Percentiles rank a stretch among this genome's conserved stretches.
Conservation (phyloP, 2,888 invertebrate species). For the Aphodius granarius region DNA sequence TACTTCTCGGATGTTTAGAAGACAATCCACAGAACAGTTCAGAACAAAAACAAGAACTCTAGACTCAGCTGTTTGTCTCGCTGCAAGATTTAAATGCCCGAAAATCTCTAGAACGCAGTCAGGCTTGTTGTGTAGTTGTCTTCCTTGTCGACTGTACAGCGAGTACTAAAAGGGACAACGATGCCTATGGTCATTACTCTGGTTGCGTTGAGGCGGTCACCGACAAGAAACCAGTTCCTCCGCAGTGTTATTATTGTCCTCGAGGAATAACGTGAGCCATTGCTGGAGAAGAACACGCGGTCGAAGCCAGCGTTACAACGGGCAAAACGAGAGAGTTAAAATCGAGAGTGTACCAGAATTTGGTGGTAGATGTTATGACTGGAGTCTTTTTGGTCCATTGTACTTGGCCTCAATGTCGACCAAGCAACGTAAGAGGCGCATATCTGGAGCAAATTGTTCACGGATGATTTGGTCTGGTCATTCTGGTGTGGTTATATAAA, state of each 20-base stretch:
- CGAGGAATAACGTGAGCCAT: not conserved
- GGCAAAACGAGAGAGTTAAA: not conserved
- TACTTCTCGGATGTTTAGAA: not conserved
- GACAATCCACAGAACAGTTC: not conserved
- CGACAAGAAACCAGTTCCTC: conserved; percentile 4
- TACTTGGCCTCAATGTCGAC: not conserved
- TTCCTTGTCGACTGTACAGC: not conserved
- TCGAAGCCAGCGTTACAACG: conserved; percentile 6
- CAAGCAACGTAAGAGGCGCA: not conserved
- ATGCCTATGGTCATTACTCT: not conserved
- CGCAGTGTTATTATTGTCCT: not conserved
- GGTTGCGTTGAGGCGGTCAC: not conserved
- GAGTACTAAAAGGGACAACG: not conserved
- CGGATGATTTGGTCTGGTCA: not conserved
- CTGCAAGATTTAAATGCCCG: not conserved
- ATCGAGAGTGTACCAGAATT: conserved; percentile 5
- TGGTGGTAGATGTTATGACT: not conserved
- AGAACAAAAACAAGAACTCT: not conserved
- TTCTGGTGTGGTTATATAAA: no score
- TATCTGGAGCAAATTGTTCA: not conserved
- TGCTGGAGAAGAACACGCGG: conserved; percentile 4
- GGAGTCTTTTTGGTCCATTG: not conserved
- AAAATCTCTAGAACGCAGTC: not conserved
- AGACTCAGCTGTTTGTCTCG: not conserved
- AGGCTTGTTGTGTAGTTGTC: not conserved